phyloP scores from a whole-genome alignment of 1,140 invertebrate genomes.

The Anastrepha obliqua region DNA sequence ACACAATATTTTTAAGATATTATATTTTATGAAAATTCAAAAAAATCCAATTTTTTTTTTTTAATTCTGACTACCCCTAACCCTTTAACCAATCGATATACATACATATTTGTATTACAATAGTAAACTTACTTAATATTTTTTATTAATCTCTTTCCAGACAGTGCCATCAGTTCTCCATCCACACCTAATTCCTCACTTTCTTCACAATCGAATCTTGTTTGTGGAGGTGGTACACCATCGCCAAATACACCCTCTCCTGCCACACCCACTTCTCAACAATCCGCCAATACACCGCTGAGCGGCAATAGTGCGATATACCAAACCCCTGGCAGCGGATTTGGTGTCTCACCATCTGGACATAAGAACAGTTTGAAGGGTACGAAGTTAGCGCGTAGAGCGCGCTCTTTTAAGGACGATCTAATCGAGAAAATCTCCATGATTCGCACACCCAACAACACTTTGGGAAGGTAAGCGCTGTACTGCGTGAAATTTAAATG shows the following conservation, averaged over 20 bases:
- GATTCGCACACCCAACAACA: slow-evolving; percentile 79
- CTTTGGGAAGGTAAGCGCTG: slow-evolving; percentile 63
- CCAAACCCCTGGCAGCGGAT: slow-evolving; percentile 60
- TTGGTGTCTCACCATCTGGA: slow-evolving; percentile 60
- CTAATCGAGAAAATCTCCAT: slow-evolving; percentile 90
- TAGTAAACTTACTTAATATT: neutral
- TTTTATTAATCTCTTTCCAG: slow-evolving; percentile 58
- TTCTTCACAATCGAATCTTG: slow-evolving; percentile 58
- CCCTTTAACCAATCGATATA: no score
- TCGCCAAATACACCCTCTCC: slow-evolving; percentile 57
- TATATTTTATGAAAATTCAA: no score
- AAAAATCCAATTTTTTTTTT: no score
- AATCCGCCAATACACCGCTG: slow-evolving; percentile 49
- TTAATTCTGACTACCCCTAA: no score
- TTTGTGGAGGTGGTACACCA: slow-evolving; percentile 56
- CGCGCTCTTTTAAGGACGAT: slow-evolving; percentile 93
- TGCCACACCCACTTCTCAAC: slow-evolving; percentile 56
- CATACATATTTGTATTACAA: neutral
- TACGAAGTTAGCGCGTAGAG: slow-evolving; percentile 87
- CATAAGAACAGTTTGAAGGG: slow-evolving; percentile 82
- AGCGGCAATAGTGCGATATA: slow-evolving; percentile 29
- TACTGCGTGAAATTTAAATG: neutral
- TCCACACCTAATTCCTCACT: slow-evolving; percentile 69
- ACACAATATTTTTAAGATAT: no score
- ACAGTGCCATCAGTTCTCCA: slow-evolving; percentile 73